These are phyloP conservation scores for Fragum fragum DNA, from an alignment of 2,888 invertebrate genomes.

Conservation along the genomic window DNA sequence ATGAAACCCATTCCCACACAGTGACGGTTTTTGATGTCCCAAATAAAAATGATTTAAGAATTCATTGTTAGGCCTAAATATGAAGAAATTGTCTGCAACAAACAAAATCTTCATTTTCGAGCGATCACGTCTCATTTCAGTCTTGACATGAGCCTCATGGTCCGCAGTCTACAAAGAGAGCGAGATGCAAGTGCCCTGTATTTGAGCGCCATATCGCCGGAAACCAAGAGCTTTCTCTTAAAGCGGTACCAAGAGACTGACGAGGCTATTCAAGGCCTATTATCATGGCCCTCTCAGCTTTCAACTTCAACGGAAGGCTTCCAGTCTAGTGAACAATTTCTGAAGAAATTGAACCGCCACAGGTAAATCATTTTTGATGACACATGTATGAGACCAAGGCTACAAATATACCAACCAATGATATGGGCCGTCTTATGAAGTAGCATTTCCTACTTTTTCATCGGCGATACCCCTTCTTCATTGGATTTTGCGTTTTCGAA, in stretches of 20 bases:
- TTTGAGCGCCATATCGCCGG: constrained; percentile 75
- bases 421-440: no score
- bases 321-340: constrained; percentile 68
- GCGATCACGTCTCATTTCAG: neutral
- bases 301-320: constrained; percentile 59
- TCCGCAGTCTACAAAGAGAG: constrained; percentile 70
- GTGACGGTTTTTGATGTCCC: no score
- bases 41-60: no score
- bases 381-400: no score
- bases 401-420: no score
- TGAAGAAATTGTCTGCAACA: no score
- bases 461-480: no score
- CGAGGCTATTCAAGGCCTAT: constrained; percentile 65
- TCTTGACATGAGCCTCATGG: constrained; percentile 29
- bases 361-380: constrained; percentile 41
- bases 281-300: constrained; percentile 67
- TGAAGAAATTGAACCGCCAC: constrained; percentile 69
- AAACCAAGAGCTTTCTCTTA: constrained; percentile 72
- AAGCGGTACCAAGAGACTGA: constrained; percentile 76
- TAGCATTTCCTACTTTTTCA: no score
- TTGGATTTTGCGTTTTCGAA: no score
- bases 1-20: no score
- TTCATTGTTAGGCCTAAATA: no score
- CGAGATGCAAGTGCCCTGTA: constrained; percentile 80
- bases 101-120: no score